Evolutionary conservation across 2,888 invertebrate genomes (phyloP).

Genomic region (Lymantria monacha): DNA sequence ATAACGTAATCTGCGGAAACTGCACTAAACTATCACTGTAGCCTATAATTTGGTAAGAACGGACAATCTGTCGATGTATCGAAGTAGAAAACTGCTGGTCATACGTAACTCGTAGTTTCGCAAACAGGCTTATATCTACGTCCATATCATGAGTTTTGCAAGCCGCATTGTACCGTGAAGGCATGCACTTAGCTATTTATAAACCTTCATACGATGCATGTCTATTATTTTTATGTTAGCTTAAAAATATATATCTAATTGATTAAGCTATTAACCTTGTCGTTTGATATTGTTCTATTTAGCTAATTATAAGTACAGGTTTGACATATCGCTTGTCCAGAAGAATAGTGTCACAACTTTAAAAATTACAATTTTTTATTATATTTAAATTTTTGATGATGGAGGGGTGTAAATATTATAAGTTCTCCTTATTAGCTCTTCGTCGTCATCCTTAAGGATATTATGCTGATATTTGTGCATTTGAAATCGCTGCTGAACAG

Average conservation of each 20-base stretch:
- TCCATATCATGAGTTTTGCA: constrained; percentile 61
- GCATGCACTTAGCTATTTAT: constrained; percentile 48
- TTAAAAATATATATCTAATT: not conserved
- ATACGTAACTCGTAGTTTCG: constrained; percentile 47
- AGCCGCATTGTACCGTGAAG: constrained; percentile 60
- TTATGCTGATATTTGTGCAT: too few relatives aligned
- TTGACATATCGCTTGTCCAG: too few relatives aligned
- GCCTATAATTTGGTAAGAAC: constrained; percentile 23
- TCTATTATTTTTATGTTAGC: not conserved
- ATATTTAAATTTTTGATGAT: too few relatives aligned
- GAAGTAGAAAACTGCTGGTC: constrained; percentile 47
- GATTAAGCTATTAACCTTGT: too few relatives aligned
- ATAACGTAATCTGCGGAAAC: constrained; percentile 2
- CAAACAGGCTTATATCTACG: constrained; percentile 43
- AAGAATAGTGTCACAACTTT: too few relatives aligned
- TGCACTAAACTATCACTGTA: not conserved
- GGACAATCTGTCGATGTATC: constrained; percentile 28
- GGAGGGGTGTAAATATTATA: too few relatives aligned
- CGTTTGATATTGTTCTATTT: too few relatives aligned
- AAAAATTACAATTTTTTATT: too few relatives aligned
- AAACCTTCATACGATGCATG: constrained; percentile 6
- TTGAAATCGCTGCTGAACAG: too few relatives aligned
- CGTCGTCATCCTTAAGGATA: too few relatives aligned
- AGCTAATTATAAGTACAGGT: too few relatives aligned
- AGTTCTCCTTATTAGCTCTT: too few relatives aligned